Evolutionary conservation across 2,113 vertebrate species (phyloP).

Genomic region (Corydoras maculifer): DNA sequence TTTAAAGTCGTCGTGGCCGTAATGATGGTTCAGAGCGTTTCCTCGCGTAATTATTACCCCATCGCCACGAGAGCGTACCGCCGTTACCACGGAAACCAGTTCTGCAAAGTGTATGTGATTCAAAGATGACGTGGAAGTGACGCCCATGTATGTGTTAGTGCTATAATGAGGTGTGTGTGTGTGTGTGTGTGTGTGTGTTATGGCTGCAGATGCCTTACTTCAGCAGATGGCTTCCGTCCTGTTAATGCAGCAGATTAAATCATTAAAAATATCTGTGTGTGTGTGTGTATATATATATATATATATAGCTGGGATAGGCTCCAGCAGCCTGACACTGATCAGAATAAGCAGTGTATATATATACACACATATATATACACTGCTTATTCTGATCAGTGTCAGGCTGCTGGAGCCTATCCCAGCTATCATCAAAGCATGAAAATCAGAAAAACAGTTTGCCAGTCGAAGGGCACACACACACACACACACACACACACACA

Average conservation of each 20-base stretch:
- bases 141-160: slow-evolving; percentile 16
- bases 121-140: slow-evolving; percentile 45
- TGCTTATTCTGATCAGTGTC: background rate
- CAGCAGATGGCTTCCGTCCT: slow-evolving; percentile 63
- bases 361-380: background rate
- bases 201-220: slow-evolving; percentile 63
- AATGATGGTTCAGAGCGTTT: slow-evolving; percentile 58
- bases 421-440: no score
- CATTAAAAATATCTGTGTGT: slow-evolving; percentile 35
- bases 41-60: slow-evolving; percentile 51
- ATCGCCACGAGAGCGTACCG: slow-evolving; percentile 66
- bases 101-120: slow-evolving; percentile 52
- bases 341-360: no score
- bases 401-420: no score
- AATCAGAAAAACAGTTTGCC: no score
- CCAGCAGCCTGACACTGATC: background rate
- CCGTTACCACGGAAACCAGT: slow-evolving; percentile 72
- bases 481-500: no score
- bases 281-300: background rate
- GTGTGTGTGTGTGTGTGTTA: slow-evolving; percentile 37
- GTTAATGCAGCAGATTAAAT: slow-evolving; percentile 53
- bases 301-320: background rate
- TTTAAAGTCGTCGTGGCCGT: slow-evolving; percentile 49
- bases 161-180: slow-evolving; percentile 11
- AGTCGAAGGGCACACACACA: no score